Evolutionary conservation across 2,888 invertebrate species (phyloP).

Genomic region (Polia nebulosa): DNA sequence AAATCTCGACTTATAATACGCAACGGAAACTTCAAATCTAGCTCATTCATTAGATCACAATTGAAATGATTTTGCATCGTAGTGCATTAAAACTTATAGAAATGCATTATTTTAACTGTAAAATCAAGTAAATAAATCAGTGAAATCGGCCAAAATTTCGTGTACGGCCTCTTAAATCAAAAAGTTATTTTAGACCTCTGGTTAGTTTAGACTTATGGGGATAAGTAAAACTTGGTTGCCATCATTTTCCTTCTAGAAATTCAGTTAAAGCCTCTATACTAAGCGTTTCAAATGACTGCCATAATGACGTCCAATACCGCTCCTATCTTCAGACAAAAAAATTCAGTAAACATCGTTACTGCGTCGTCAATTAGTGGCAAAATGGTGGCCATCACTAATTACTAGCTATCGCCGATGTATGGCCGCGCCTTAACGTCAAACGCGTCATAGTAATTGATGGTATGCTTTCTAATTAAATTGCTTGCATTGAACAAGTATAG

Average conservation of each 20-base stretch:
- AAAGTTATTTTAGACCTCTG: too few species aligned
- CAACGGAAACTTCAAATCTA: too few species aligned
- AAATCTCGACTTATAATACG: too few species aligned
- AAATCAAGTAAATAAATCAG: too few species aligned
- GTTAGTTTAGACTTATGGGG: too few species aligned
- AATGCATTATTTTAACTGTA: too few species aligned
- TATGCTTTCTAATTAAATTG: conserved; percentile 82
- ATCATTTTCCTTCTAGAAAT: neutral
- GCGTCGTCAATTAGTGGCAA: conserved; percentile 60
- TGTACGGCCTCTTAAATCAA: too few species aligned
- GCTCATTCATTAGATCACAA: too few species aligned
- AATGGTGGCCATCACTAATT: conserved; percentile 72
- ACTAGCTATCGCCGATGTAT: conserved; percentile 72
- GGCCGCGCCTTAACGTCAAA: conserved; percentile 81
- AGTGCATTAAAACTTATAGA: too few species aligned
- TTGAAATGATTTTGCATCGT: too few species aligned
- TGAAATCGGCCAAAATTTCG: too few species aligned
- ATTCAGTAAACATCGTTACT: conserved; percentile 72
- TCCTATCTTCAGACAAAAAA: conserved; percentile 57
- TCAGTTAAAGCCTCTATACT: neutral
- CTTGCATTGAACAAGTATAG: conserved; percentile 63
- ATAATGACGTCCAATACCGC: conserved; percentile 62
- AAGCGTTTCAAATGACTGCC: conserved; percentile 27
- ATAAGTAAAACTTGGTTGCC: too few species aligned
- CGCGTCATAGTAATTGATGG: conserved; percentile 84